Evolutionary conservation across 2,888 invertebrate species (phyloP), one percentile per base, ranked within the genome.

Genomic region (Cryptocephalus primarius): DNA sequence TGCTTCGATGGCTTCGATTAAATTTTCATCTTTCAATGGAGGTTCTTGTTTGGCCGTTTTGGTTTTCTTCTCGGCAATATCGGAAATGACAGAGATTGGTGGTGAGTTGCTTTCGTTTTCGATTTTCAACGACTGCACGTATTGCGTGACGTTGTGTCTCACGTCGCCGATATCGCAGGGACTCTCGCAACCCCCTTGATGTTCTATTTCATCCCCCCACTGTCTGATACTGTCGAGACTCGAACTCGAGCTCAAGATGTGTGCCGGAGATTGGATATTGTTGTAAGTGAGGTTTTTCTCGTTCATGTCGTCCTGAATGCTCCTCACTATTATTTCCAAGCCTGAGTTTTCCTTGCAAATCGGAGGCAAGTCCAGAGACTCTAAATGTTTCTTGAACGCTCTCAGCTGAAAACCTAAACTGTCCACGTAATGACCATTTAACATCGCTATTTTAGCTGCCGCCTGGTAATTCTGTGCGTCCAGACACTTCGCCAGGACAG

Each of bases 141-240:
- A 69, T 40, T 69, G 66, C 4, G 63, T 62, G 50, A 69, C 64
- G 40, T 64, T 67, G 48, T 69, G 65, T 36, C 64, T 59, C 32
- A 68, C 58, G 50, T 69, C 68, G 2, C 63, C 64, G 12, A 62
- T 53, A 36, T 67, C 66, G 41, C 69, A 70, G 8, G 69, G 69
- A 50, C 68, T 67, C 51, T 71, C 71, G 44, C 63, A 60, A 11
- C 71, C 71, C 10, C 71, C 71, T 55, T 70, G 70, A 55, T 67
- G 65, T 50, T 69, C 69, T 32, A 66, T 50, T 50, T 70, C 70
- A 40, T 71, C 70, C 2, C 64, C 67, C 66, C 70, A 71, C 48
- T 70, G 69, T 49, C 67, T 56, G 32, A 71, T 68, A 50, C 71
- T 71, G 48, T 71, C 70, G 48, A 71, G 57, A 8, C 69, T 69